Evolutionary conservation across 2,888 invertebrate species (phyloP), one percentile per base, ranked within the genome.

Genomic region (Pocota personata): DNA sequence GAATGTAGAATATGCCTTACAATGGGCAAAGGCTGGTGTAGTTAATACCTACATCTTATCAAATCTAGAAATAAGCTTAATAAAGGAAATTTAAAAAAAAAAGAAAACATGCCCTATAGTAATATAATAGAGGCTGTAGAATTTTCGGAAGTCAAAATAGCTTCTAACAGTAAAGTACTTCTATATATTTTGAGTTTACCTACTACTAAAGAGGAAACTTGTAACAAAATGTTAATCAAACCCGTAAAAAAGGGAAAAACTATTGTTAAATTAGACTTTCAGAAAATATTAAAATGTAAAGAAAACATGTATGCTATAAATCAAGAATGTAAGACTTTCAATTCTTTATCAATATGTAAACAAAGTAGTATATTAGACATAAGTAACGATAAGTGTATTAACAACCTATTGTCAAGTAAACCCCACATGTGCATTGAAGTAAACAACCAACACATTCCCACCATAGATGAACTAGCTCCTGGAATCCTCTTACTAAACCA

Each of bases 21-120:
- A 87, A 58, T 82, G 82, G 87, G 82, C 73, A 27, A 82, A 87
- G 64, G 48, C 32, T 48, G 82, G 80, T n/a, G 62, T 86, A 40
- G 50, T 87, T 46, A 88, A 87, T 46, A 73, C 87, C 6, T 76
- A 87, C 30, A n/a, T n/a, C n/a, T 57, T 88, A n/a, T 87, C 82
- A 6, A 78, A 76, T 52, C 27, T 62, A 48, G 82, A 88, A 77
- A 75, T 88, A 64, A 76, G 57, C 46, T 19, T 77, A 50, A 82
- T 52, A 40, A 62, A 75, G 46, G 69, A 73, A 52, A 60, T 80
- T 37, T 62, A 86, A 19, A 24, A 82, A n/a, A n/a, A 21, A 77
- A 78, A 43, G 69, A 87, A 43, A 60, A 82, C 2, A 69, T 87
- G 48, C 87, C 79, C 7, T 87, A 76, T 32, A 48, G n/a, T 40